Evolutionary conservation across 2,797 vertebrate species (phyloP), one percentile per base, ranked within the genome.

Genomic region (Dipus sagitta): DNA sequence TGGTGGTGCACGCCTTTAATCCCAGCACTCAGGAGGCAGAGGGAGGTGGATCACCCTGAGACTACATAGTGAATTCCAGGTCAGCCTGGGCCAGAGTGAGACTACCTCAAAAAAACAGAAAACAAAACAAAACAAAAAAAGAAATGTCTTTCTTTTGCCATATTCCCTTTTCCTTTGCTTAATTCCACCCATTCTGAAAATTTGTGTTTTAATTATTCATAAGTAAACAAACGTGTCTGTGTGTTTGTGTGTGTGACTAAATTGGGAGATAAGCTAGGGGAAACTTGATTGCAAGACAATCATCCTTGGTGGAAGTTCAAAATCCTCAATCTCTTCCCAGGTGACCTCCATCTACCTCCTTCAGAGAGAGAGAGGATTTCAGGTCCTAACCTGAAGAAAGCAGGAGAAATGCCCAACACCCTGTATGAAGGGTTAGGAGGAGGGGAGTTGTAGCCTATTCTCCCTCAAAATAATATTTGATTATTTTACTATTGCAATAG

Each of bases 121-220:
- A n/a, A n/a, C n/a, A n/a, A 38, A 38, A 38, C 3, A 38, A 38
- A 38, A 38, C 3, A 38, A 38, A 38, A 38, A 38, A 38, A 6
- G 74, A 92, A 92, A 88, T 83, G 72, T 90, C 83, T 86, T 77
- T 71, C 60, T 78, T 81, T 92, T 95, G 76, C 54, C 86, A 28
- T 24, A 74, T 93, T 90, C 32, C 6, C 79, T 93, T 47, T 58
- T 58, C 54, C 17, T 58, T 58, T 42, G 52, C 88, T 91, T 90
- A 92, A 68, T 15, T 32, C 52, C 32, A 82, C 64, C 26, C 3
- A 74, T 84, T 84, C 70, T 88, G 68, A 92, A 67, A 92, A 92
- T 79, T 79, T 82, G 54, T 76, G 67, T 54, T 83, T 81, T 84
- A 80, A 65, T 95, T 89, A 32, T 64, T 71, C 71, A 15, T 89